These are phyloP conservation scores for Eutrigla gurnardus DNA, from an alignment of 2,797 vertebrate genomes.

Conservation along the genomic window DNA sequence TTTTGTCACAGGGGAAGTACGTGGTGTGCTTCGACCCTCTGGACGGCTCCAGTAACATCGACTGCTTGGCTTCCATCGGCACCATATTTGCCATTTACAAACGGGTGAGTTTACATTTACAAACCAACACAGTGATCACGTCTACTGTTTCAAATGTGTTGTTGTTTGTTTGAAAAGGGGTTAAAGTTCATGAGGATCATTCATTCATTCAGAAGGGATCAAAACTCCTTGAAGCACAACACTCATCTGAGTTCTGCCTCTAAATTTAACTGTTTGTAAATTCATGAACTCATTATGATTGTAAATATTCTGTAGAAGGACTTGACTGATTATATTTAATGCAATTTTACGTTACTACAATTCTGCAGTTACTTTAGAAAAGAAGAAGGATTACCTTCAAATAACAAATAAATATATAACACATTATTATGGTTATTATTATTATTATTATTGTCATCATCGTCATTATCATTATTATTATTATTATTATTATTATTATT, in stretches of 20 bases:
- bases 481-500: too few relatives aligned
- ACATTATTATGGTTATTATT: too few relatives aligned
- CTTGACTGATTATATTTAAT: not conserved
- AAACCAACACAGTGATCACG: not conserved
- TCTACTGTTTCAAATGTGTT: not conserved
- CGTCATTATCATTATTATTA: too few relatives aligned
- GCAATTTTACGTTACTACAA: not conserved
- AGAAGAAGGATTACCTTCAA: not conserved
- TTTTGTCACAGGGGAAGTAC: slow-evolving; percentile 91
- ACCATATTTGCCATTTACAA: slow-evolving; percentile 98
- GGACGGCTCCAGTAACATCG: slow-evolving; percentile 98
- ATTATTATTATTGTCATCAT: too few relatives aligned
- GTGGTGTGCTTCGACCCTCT: slow-evolving; percentile 97
- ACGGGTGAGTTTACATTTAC: slow-evolving; percentile 83
- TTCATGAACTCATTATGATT: not conserved
- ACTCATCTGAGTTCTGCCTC: too few relatives aligned
- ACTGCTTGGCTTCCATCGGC: slow-evolving; percentile 96
- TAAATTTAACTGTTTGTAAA: not conserved
- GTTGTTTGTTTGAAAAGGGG: not conserved
- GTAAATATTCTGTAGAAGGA: not conserved
- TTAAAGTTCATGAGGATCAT: not conserved
- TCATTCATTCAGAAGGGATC: not conserved
- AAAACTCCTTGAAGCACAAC: too few relatives aligned
- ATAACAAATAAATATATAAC: not conserved
- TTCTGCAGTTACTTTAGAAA: not conserved